phyloP scores from a whole-genome alignment of 2,888 invertebrate genomes.

The Catotricha subobsoleta region DNA sequence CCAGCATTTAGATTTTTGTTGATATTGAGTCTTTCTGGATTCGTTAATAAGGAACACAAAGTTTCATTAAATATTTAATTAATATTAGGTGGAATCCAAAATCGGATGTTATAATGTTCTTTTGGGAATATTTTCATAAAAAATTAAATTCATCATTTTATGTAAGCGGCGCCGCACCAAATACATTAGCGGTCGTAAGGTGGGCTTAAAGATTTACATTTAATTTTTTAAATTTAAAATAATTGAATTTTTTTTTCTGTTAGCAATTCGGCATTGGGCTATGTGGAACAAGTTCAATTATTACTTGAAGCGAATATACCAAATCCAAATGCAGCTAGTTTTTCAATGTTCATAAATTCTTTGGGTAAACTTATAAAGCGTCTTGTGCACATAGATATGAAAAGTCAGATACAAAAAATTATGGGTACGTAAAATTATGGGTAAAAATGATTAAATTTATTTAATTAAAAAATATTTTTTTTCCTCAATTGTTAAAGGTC shows the following conservation, averaged over 20 bases:
- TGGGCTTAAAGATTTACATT: conserved; percentile 10
- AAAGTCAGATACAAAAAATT: conserved; percentile 27
- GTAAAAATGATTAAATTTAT: not conserved
- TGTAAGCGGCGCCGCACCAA: conserved; percentile 30
- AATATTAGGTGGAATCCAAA: conserved; percentile 30
- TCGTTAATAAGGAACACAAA: no score
- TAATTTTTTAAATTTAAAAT: conserved; percentile 5
- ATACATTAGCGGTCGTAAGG: conserved; percentile 28
- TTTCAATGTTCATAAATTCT: conserved; percentile 30
- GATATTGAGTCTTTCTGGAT: no score
- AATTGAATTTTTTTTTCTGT: conserved; percentile 10
- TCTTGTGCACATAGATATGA: conserved; percentile 12
- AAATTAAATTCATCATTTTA: conserved; percentile 36
- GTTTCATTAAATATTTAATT: no score
- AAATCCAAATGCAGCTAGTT: conserved; percentile 30
- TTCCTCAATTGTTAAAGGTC: conserved; percentile 16
- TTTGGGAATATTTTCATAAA: conserved; percentile 42
- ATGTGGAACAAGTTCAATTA: conserved; percentile 25
- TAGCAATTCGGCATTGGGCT: conserved; percentile 20
- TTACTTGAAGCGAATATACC: conserved; percentile 20
- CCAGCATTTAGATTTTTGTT: no score
- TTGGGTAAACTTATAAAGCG: conserved; percentile 26
- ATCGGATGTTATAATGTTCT: conserved; percentile 30
- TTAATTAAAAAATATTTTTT: no score
- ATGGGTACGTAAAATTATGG: conserved; percentile 19